Evolutionary conservation across 2,113 vertebrate genomes (phyloP).

Genomic region (Vulpes ferrilata): DNA sequence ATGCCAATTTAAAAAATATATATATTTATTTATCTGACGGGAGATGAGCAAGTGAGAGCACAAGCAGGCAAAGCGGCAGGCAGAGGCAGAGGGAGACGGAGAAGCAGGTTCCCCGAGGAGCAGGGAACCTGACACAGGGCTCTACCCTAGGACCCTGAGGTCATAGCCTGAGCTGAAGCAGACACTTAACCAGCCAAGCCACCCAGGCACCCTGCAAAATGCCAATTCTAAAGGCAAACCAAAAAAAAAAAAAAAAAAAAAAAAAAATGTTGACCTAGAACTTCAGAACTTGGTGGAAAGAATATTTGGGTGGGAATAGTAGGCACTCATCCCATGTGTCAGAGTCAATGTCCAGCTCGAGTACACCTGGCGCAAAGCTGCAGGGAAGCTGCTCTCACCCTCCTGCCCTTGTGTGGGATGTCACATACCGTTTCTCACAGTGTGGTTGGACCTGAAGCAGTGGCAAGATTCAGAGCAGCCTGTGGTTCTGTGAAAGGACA

Average conservation of each 20-base stretch:
- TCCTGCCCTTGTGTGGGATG: neutral
- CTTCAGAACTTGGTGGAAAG: neutral
- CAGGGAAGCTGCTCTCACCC: neutral
- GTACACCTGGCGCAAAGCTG: accelerated
- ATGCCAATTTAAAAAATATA: neutral
- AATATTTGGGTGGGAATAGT: neutral
- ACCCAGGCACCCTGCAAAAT: neutral
- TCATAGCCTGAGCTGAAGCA: no score
- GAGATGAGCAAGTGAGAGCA: no score
- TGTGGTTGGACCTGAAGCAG: neutral
- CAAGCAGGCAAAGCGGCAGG: no score
- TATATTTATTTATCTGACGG: no score
- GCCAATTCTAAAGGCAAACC: neutral
- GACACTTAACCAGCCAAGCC: no score
- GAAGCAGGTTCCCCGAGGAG: no score
- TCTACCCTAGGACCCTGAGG: no score
- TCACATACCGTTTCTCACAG: neutral
- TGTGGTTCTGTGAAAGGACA: neutral
- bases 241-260: no score
- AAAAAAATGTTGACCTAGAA: neutral
- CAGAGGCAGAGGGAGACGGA: no score
- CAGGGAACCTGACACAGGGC: no score
- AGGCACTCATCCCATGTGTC: neutral
- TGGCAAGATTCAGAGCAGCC: neutral
- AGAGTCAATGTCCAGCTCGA: neutral